Conservation (phyloP, 2,797 vertebrate genomes). For the Taenioides sp. region DNA sequence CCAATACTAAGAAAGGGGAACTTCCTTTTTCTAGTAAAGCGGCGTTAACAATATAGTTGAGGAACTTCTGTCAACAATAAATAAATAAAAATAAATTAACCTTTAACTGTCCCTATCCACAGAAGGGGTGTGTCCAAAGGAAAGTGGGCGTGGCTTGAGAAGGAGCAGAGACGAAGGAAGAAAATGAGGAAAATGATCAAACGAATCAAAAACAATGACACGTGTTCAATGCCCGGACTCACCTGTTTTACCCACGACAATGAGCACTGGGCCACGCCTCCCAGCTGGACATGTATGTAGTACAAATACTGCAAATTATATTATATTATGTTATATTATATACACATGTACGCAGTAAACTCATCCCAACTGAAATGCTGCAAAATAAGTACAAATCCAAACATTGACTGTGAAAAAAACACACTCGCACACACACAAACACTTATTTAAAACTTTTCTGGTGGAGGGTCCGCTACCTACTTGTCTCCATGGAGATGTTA, state of each 20-base stretch:
- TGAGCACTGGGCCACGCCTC: conserved; percentile 98
- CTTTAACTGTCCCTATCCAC: neutral
- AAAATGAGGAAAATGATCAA: conserved; percentile 95
- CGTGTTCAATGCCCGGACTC: conserved; percentile 97
- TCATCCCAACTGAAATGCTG: conserved; percentile 1
- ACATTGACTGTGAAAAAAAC: no score
- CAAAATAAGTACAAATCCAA: no score
- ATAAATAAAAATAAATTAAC: neutral
- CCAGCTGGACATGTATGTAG: conserved; percentile 93
- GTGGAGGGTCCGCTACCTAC: no score
- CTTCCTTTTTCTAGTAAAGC: neutral
- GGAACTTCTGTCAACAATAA: no score
- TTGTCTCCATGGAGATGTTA: no score
- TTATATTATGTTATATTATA: neutral
- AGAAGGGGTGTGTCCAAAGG: conserved; percentile 83
- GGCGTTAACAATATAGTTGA: neutral
- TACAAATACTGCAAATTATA: neutral
- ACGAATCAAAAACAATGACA: conserved; percentile 94
- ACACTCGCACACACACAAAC: no score
- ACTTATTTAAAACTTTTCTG: no score
- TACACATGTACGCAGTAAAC: conserved; percentile 7
- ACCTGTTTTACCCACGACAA: conserved; percentile 99
- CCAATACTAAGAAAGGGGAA: neutral
- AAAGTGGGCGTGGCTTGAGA: conserved; percentile 88
- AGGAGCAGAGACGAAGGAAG: conserved; percentile 93